phyloP scores from a whole-genome alignment of 2,888 invertebrate species.

The Steromphala cineraria region DNA sequence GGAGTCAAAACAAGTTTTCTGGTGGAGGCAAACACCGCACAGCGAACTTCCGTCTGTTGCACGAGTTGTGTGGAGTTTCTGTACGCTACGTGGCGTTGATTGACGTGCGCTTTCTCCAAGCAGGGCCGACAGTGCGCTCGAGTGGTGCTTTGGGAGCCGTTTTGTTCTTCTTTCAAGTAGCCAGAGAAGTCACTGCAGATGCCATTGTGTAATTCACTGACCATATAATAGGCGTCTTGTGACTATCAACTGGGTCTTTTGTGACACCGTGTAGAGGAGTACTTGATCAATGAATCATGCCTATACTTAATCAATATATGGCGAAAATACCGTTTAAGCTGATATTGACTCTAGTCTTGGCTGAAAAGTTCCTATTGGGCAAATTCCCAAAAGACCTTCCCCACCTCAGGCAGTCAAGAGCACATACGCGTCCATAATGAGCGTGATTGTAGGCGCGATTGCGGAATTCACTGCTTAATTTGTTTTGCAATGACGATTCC shows the following conservation, averaged over 20 bases:
- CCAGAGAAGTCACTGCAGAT: not conserved
- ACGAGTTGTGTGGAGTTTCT: too few species aligned
- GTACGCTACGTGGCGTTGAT: too few species aligned
- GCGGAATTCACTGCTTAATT: too few species aligned
- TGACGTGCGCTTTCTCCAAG: too few species aligned
- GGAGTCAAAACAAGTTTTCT: not conserved
- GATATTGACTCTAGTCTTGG: not conserved
- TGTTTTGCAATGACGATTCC: too few species aligned
- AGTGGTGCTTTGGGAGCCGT: not conserved
- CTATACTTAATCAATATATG: not conserved
- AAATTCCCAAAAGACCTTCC: too few species aligned
- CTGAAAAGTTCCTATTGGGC: too few species aligned
- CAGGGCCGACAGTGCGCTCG: not conserved
- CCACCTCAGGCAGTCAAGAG: too few species aligned
- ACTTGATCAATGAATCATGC: not conserved
- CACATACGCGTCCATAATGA: too few species aligned
- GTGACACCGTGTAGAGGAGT: not conserved
- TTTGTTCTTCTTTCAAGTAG: not conserved
- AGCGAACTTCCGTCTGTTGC: too few species aligned
- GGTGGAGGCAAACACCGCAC: not conserved
- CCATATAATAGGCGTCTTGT: not conserved
- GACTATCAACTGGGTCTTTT: not conserved
- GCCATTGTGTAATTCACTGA: conserved; percentile 3
- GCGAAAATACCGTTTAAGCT: not conserved
- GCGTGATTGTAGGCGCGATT: too few species aligned